Conservation (phyloP, 2,797 vertebrate species). For the Chiropotes sagulatus region DNA sequence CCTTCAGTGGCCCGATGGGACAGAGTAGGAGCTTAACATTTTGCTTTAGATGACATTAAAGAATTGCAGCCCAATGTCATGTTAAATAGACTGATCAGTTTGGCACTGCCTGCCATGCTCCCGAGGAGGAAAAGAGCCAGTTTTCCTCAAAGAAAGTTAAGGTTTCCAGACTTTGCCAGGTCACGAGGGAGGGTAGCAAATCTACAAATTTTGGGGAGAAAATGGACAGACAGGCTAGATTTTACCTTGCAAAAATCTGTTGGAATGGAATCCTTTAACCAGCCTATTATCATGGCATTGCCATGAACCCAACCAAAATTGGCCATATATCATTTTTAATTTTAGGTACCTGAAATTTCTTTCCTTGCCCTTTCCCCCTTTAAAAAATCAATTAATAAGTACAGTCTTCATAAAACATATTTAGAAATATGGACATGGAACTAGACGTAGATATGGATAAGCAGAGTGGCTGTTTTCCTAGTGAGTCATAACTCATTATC, state of each 20-base stretch:
- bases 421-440: background rate
- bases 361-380: background rate
- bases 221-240: background rate
- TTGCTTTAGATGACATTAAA: conserved; percentile 50
- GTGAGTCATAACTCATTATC: background rate
- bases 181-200: background rate
- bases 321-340: background rate
- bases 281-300: background rate
- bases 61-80: conserved; percentile 55
- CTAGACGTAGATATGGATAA: background rate
- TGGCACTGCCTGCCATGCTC: background rate
- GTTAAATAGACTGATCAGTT: conserved; percentile 11
- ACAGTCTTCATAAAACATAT: background rate
- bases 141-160: conserved; percentile 8
- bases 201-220: background rate
- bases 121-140: background rate
- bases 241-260: background rate
- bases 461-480: background rate
- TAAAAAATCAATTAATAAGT: background rate
- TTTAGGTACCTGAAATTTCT: background rate
- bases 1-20: background rate
- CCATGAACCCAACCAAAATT: background rate
- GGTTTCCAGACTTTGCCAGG: background rate
- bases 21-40: conserved; percentile 8
- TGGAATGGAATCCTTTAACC: background rate